Conservation (phyloP, 2,113 vertebrate species). For the Guaruba guarouba region DNA sequence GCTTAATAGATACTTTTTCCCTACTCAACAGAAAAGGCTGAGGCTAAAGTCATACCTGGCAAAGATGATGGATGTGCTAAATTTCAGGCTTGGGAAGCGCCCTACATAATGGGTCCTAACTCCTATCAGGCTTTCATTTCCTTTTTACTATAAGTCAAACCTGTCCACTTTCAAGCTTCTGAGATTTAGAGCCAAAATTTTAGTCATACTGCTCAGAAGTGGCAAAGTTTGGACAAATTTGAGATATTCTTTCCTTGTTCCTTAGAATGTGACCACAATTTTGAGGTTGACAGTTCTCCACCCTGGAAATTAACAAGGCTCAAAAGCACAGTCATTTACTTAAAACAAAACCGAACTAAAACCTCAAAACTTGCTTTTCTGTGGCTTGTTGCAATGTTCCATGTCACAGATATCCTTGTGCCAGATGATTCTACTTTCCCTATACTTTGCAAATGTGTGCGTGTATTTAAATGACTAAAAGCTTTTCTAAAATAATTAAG, state of each 20-base stretch:
- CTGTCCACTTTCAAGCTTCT: background rate
- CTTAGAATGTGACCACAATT: background rate
- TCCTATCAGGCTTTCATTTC: background rate
- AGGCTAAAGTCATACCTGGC: background rate
- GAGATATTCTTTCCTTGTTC: background rate
- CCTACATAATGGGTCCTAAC: background rate
- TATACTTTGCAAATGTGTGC: background rate
- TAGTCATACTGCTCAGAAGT: background rate
- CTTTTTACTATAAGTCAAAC: background rate
- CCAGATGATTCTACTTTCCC: background rate
- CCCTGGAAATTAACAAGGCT: background rate
- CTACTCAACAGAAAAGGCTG: background rate
- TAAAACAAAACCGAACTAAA: background rate
- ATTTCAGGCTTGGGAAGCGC: background rate
- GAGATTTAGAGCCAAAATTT: background rate
- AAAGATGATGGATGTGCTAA: rapidly evolving
- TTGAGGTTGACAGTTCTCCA: background rate
- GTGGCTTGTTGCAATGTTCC: rapidly evolving
- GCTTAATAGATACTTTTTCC: background rate
- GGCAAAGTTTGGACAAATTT: background rate
- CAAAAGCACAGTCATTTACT: background rate
- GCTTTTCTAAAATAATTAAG: background rate
- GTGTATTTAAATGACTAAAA: background rate
- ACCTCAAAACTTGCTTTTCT: background rate
- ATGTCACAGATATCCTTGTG: background rate